Conservation (phyloP, 1,140 invertebrate genomes). For the Vanessa tameamea region DNA sequence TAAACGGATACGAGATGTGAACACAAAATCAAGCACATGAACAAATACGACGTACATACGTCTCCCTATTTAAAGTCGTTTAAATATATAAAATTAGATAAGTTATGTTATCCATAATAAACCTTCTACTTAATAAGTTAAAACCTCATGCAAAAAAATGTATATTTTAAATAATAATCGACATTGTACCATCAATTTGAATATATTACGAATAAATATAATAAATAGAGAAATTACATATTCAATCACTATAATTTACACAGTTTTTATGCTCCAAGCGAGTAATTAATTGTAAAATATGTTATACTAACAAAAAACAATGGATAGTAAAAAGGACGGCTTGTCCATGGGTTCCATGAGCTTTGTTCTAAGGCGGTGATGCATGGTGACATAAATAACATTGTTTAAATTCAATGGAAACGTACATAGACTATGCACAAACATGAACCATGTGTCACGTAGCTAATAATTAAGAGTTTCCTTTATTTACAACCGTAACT, state of each 20-base stretch:
- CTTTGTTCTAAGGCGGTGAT: conserved; percentile 39
- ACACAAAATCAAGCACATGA: too few species aligned
- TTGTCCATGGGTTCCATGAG: conserved; percentile 23
- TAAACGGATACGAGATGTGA: too few species aligned
- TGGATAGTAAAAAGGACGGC: conserved; percentile 13
- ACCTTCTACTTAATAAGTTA: too few species aligned
- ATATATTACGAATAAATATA: too few species aligned
- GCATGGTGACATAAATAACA: conserved; percentile 40
- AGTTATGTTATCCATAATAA: background rate
- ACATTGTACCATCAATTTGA: too few species aligned
- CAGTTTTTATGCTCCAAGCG: background rate
- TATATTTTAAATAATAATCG: too few species aligned
- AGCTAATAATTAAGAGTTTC: too few species aligned
- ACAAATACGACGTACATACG: too few species aligned
- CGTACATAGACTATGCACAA: conserved; percentile 7
- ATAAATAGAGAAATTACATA: too few species aligned
- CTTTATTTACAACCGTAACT: too few species aligned
- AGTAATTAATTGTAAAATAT: conserved; percentile 1
- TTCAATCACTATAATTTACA: background rate
- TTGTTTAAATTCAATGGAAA: conserved; percentile 35
- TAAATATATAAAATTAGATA: background rate
- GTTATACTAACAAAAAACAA: conserved; percentile 23
- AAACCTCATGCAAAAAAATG: too few species aligned
- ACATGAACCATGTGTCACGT: background rate
- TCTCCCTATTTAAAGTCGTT: too few species aligned